Evolutionary conservation across 2,113 vertebrate genomes (phyloP).

Genomic region (Alexandromys fortis): DNA sequence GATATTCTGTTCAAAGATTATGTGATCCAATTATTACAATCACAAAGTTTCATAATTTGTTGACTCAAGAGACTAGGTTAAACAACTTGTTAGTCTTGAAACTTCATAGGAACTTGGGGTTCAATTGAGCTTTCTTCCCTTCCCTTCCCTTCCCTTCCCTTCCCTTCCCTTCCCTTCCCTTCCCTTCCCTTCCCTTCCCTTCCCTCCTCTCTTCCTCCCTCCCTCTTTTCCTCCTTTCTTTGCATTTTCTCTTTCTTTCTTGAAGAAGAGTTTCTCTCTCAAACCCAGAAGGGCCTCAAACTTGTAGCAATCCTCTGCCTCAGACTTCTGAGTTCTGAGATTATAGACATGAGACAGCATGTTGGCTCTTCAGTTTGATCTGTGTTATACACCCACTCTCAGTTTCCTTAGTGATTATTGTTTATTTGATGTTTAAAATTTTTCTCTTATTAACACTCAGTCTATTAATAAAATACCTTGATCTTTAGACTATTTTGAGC

Average conservation of each 20-base stretch:
- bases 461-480: background rate
- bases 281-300: background rate
- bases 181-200: background rate
- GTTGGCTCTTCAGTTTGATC: background rate
- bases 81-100: background rate
- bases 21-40: background rate
- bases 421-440: background rate
- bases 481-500: slow-evolving; percentile 8
- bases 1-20: background rate
- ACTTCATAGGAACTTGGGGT: background rate
- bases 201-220: background rate
- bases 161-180: too few relatives aligned
- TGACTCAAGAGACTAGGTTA: background rate
- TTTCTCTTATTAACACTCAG: background rate
- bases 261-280: background rate
- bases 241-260: background rate
- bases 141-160: background rate
- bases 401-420: background rate
- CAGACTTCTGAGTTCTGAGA: background rate
- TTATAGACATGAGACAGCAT: background rate
- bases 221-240: background rate
- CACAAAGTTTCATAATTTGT: background rate
- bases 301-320: background rate
- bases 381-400: background rate
- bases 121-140: background rate